A percentile compares a stretch with the other conserved stretches of the same genome.
Evolutionary conservation across 2,888 invertebrate genomes (phyloP).

Genomic region (Amphiduros pacificus): DNA sequence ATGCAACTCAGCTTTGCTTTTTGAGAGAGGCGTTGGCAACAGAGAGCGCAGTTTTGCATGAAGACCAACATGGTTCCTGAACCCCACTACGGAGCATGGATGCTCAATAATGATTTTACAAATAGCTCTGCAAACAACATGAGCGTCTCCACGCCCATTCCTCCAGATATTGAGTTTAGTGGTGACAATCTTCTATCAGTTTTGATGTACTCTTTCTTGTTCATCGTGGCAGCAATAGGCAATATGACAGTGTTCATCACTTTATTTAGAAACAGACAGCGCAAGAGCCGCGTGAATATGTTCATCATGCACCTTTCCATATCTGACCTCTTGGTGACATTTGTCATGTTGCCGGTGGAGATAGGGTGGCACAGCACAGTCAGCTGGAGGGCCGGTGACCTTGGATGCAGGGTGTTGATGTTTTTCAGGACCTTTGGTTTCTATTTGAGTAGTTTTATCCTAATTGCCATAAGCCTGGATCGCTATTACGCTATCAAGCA

Average conservation of each 20-base stretch:
- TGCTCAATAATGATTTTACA: no score
- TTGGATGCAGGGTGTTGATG: constrained; percentile 72
- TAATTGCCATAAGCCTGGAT: constrained; percentile 77
- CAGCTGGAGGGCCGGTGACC: constrained; percentile 76
- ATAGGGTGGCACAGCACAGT: constrained; percentile 76
- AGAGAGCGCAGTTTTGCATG: no score
- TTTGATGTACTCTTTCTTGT: constrained; percentile 71
- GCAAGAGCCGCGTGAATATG: constrained; percentile 71
- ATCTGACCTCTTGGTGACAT: constrained; percentile 79
- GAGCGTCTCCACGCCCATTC: no score
- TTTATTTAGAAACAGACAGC: constrained; percentile 69
- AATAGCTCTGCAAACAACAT: no score
- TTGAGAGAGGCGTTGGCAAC: no score
- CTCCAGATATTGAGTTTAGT: constrained; percentile 78
- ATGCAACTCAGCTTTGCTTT: no score
- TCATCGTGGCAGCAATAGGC: constrained; percentile 76
- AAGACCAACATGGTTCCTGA: no score
- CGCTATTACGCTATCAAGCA: constrained; percentile 77
- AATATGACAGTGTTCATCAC: constrained; percentile 77
- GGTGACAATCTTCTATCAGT: constrained; percentile 83
- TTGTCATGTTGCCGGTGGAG: constrained; percentile 72
- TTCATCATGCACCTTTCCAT: constrained; percentile 78
- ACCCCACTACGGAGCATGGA: no score
- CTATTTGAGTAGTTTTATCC: constrained; percentile 72
- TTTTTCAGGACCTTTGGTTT: constrained; percentile 76